Evolutionary conservation across 2,113 vertebrate species (phyloP), one percentile per base, ranked within the genome.

Genomic region (Barbus barbus): DNA sequence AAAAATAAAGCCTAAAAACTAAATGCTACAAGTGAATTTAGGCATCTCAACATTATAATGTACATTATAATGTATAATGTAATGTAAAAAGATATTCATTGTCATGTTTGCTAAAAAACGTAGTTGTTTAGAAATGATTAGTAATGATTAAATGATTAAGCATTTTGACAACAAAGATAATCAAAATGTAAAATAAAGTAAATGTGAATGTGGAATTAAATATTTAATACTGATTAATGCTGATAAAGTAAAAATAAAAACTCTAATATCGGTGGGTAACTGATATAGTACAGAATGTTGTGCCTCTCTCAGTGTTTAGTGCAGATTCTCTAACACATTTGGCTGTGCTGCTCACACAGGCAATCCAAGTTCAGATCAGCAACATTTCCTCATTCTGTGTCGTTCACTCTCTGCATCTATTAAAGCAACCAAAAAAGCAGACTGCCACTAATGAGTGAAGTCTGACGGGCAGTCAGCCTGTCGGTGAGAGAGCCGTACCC

Each of bases 401-500:
- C 3, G 11, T 31, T 33, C 1, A 4, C 18, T 20, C 11, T 5
- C 26, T 53, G 14, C 24, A 51, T 75, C 13, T 48, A 28, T 75
- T 18, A 51, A 58, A 77, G 1, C 28, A 53, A 48, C 31, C 26
- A 77, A 33, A 77, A 33, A 77, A 33, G 28, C 24, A 48, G 26
- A 76, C 48, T 69, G 72, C 60, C 82, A 67, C 48, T 78, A 72
- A 83, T 20, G 36, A 84, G 41, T 82, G 65, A 82, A 78, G 74
- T 82, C 78, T 71, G 74, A 73, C 44, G 76, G 33, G 41, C 72
- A 82, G 82, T 77, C 77, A 78, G 78, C 36, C 63, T 84, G 82
- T 51, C 44, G 48, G 44, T 38, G 74, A 60, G 69, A 87, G 84
- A 86, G 89, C 88, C 77, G 85, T 85, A 86, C 84, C 86, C 90